A percentile compares a stretch with the other conserved stretches of the same genome.
Evolutionary conservation across 2,797 vertebrate species (phyloP).

Genomic region (Myotis vivesi): DNA sequence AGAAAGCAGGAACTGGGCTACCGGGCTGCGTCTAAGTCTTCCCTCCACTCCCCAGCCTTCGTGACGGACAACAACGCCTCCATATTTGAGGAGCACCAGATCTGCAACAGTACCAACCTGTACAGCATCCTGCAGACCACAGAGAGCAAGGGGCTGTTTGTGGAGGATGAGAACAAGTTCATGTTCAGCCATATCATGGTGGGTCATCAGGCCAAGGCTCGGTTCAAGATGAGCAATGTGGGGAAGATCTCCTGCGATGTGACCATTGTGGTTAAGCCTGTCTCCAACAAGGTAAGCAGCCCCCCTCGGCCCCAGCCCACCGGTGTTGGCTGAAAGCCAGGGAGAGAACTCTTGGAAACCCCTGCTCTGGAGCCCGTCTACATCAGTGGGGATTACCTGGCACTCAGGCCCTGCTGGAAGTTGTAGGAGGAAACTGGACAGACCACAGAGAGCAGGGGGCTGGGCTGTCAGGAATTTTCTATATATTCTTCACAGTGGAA

Average conservation of each 20-base stretch:
- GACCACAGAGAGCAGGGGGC: no score
- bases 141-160: conserved; percentile 84
- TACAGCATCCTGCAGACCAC: conserved; percentile 81
- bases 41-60: conserved; percentile 82
- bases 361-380: not conserved
- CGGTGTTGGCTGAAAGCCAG: fast-evolving
- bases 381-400: not conserved
- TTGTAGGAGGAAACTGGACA: not conserved
- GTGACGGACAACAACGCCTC: conserved; percentile 81
- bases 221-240: conserved; percentile 89
- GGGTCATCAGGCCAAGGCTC: conserved; percentile 85
- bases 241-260: conserved; percentile 88
- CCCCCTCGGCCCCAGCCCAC: not conserved
- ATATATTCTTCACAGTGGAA: not conserved
- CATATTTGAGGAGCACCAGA: conserved; percentile 92
- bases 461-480: no score
- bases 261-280: conserved; percentile 82
- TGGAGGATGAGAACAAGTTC: conserved; percentile 92
- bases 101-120: conserved; percentile 85
- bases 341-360: not conserved
- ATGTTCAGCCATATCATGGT: conserved; percentile 90
- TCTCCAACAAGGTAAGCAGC: conserved; percentile 84
- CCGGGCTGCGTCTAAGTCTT: not conserved
- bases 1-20: not conserved
- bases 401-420: not conserved